Percentiles rank a stretch among this genome's conserved stretches.
Evolutionary conservation across 1,140 invertebrate species (phyloP).

Genomic region (Drosophila azteca): DNA sequence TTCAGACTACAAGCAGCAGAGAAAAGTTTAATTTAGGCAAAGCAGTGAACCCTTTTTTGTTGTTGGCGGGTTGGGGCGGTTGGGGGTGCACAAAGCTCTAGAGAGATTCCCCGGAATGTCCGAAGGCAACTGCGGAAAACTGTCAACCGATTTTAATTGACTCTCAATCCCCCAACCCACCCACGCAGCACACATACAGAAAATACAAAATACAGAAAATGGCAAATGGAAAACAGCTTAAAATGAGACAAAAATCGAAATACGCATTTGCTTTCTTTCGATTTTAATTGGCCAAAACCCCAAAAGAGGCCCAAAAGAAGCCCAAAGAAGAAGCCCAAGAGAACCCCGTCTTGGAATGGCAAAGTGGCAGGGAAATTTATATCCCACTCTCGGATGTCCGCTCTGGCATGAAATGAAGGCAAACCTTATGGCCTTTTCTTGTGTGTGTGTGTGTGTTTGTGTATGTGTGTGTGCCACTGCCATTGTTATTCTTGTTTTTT

Average conservation of each 20-base stretch:
- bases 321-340: constrained; percentile 1
- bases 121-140: constrained; percentile 25
- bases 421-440: constrained; percentile 33
- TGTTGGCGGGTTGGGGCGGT: neutral
- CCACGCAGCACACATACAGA: constrained; percentile 1
- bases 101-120: constrained; percentile 19
- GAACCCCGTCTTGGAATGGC: too few relatives aligned
- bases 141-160: constrained; percentile 79
- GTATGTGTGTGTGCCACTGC: constrained; percentile 2
- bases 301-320: constrained; percentile 2
- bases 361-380: constrained; percentile 45
- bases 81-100: constrained; percentile 17
- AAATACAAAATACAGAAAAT: too few relatives aligned
- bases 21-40: constrained; percentile 46
- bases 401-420: constrained; percentile 70
- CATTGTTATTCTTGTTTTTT: constrained; percentile 42
- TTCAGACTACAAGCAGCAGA: neutral
- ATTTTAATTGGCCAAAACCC: constrained; percentile 69
- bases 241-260: constrained; percentile 56
- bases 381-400: constrained; percentile 35
- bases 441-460: too few relatives aligned
- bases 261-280: constrained; percentile 62
- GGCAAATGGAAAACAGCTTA: constrained; percentile 12
- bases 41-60: constrained; percentile 56
- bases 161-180: constrained; percentile 51